Evolutionary conservation across 2,797 vertebrate genomes (phyloP).

Genomic region (Toxotes lorentzi): DNA sequence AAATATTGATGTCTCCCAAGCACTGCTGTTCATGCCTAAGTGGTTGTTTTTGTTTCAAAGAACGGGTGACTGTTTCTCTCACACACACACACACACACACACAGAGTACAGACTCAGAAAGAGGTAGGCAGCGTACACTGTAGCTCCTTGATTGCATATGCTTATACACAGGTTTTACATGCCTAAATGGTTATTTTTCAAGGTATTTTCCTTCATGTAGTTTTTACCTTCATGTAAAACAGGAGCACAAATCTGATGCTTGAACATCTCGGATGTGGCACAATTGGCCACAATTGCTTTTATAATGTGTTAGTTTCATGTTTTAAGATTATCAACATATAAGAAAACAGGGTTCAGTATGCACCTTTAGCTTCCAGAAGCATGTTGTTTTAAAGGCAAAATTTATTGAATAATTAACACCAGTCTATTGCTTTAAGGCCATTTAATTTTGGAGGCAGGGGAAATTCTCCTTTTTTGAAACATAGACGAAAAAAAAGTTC

Average conservation of each 20-base stretch:
- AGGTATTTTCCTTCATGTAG: too few relatives aligned
- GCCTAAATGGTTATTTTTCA: background rate
- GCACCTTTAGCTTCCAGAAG: background rate
- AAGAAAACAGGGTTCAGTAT: background rate
- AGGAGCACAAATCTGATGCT: background rate
- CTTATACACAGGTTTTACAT: constrained; percentile 8
- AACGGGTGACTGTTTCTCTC: constrained; percentile 53
- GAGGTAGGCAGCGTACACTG: constrained; percentile 1
- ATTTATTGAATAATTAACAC: background rate
- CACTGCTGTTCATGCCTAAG: constrained; percentile 75
- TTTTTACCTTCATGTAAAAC: background rate
- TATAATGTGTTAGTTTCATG: background rate
- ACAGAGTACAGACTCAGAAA: constrained; percentile 15
- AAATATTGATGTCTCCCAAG: constrained; percentile 88
- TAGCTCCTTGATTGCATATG: constrained; percentile 26
- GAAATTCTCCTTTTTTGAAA: background rate
- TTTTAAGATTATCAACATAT: background rate
- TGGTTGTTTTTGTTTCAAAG: constrained; percentile 79
- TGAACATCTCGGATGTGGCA: background rate
- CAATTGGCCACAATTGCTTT: background rate
- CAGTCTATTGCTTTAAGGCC: background rate
- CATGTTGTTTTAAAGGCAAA: background rate
- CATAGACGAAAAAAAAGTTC: background rate
- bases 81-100: constrained; percentile 25
- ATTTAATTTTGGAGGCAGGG: background rate